Evolutionary conservation across 1,140 invertebrate genomes (phyloP), one percentile per base, ranked within the genome.

Genomic region (Eufriesea mexicana): DNA sequence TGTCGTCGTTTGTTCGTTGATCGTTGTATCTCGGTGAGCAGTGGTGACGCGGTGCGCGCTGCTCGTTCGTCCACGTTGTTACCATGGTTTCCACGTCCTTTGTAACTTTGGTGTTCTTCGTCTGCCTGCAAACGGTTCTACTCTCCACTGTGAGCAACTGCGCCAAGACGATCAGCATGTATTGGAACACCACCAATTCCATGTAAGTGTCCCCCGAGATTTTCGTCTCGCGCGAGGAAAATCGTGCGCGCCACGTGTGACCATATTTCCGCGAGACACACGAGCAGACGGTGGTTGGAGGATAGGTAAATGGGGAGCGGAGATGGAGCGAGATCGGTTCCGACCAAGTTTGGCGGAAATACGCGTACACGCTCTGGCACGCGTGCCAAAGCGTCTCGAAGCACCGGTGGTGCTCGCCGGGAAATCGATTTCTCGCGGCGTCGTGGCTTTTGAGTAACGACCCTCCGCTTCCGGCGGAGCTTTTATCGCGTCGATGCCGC

Each of bases 141-240:
- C 94, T 96, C 55, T 96, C 96, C 45, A 96, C 96, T 23, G 95
- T 96, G 90, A 97, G 96, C 84, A 97, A 96, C 92, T 97, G 96
- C 93, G 97, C 97, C 70, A 97, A 97, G 93, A 96, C 96, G 25
- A 97, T 97, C 93, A 97, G 96, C 93, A 97, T 97, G 94, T 97
- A 97, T 91, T 97, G 97, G 97, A 97, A 97, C 94, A 97, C 97
- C 86, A 97, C 97, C 51, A 97, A 97, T 93, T 97, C 96, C 90
- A 96, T 96, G 96, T 96, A 94, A 96, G 96, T 93, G 57, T 35
- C 12, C n/a, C 7, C 35, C 4, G 20, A n/a, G 4, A 5, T 45
- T 64, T 12, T 20, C 16, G 35, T 14, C 4, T 20, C 0, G 9
- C 9, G 0, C 25, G 20, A 20, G n/a, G 49, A 45, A 55, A 45